Evolutionary conservation across 2,797 vertebrate genomes (phyloP).

Genomic region (Tokudaia tokunoshimensis): DNA sequence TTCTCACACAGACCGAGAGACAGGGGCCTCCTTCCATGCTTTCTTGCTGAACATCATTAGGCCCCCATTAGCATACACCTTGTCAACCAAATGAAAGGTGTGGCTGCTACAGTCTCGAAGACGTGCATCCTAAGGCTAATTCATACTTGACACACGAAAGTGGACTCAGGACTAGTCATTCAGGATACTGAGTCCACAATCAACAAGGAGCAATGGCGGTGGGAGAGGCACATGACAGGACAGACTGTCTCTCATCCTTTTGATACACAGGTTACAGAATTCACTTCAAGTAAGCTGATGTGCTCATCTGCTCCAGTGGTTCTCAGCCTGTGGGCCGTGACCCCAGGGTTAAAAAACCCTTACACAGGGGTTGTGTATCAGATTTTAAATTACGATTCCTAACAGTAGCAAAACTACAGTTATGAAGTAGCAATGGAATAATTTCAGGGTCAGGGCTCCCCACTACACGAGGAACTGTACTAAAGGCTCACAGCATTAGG

Average conservation of each 20-base stretch:
- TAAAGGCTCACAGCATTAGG: too few relatives aligned
- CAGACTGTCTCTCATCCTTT: background rate
- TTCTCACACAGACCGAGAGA: background rate
- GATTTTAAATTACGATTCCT: background rate
- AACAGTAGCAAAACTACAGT: background rate
- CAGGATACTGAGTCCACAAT: background rate
- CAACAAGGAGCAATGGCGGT: background rate
- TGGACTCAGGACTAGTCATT: background rate
- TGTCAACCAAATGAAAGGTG: background rate
- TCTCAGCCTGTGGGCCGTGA: background rate
- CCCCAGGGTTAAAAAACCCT: background rate
- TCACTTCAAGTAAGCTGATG: conserved; percentile 31
- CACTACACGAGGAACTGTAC: background rate
- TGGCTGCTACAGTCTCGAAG: conserved; percentile 29
- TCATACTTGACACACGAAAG: background rate
- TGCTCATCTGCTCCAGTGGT: background rate
- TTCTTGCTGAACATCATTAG: background rate
- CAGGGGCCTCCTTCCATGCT: background rate
- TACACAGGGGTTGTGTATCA: background rate
- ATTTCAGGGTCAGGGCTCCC: background rate
- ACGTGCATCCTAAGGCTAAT: background rate
- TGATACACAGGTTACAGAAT: background rate
- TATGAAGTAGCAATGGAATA: background rate
- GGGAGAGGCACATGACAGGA: background rate
- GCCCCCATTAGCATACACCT: background rate